Percentiles rank a stretch among this genome's conserved stretches.
Evolutionary conservation across 2,113 vertebrate genomes (phyloP).

Genomic region (Aplodontia rufa): DNA sequence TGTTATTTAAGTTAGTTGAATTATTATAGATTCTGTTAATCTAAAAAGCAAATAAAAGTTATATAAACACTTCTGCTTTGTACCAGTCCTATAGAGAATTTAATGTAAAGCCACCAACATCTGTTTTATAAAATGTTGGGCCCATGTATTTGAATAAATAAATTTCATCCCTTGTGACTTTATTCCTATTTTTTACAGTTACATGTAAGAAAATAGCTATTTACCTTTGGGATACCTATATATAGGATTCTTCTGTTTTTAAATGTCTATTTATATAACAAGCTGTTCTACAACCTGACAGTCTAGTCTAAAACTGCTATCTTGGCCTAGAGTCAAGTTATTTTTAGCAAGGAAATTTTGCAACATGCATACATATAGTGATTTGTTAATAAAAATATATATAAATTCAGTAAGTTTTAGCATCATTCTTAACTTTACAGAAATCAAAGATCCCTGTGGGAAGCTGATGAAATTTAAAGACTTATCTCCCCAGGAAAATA

Average conservation of each 20-base stretch:
- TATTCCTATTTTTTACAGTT: neutral
- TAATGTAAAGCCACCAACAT: neutral
- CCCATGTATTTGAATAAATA: neutral
- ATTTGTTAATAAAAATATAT: constrained; percentile 14
- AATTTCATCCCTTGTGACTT: neutral
- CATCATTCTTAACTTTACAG: neutral
- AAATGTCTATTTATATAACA: neutral
- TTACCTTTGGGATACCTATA: neutral
- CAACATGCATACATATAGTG: neutral
- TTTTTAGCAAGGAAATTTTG: constrained; percentile 54
- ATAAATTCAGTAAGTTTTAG: neutral
- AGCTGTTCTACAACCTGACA: neutral
- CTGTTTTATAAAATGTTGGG: neutral
- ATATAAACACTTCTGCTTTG: neutral
- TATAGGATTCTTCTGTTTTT: constrained; percentile 1
- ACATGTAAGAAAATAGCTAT: neutral
- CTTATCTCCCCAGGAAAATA: neutral
- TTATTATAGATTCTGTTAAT: neutral
- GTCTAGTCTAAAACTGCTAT: constrained; percentile 16
- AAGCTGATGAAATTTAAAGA: neutral
- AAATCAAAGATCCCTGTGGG: neutral
- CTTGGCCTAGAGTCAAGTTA: neutral
- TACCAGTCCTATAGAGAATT: neutral
- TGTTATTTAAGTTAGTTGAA: neutral
- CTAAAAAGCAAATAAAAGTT: neutral